Evolutionary conservation across 2,797 vertebrate species (phyloP), one percentile per base, ranked within the genome.

Genomic region (Falco biarmicus): DNA sequence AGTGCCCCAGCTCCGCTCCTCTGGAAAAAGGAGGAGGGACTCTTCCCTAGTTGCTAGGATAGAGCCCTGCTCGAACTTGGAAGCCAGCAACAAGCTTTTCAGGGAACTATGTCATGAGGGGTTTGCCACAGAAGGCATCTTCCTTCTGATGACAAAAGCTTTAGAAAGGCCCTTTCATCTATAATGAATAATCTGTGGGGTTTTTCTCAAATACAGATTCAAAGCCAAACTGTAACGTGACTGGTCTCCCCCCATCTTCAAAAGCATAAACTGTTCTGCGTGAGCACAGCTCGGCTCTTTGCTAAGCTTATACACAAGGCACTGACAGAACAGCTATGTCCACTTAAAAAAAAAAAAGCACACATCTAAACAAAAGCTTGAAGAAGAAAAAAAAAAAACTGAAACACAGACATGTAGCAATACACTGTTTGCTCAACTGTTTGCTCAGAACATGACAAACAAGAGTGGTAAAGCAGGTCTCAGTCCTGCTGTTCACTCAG

Each of bases 31-130:
- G 75, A 95, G 93, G 34, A 91, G 90, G 82, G 73, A 93, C 59
- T 89, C 85, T 65, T 84, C 89, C 87, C 90, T 15, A 3, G 71
- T 92, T 92, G 81, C 94, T 93, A 89, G 64, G 95, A 95, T 74
- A 88, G 80, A 78, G 76, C 20, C 50, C 74, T 76, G 81, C 84
- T 90, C 83, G 47, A 32, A 39, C 57, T 89, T 65, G 90, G 93
- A 94, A 93, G 51, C 11, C 88, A 88, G 45, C 64, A 95, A 26
- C 13, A 71, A 91, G 82, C 60, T 93, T 95, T 94, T 84, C 84
- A 74, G 45, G 63, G 78, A 89, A n/a, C 65, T 41, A 20, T 39
- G 84, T 84, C 61, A 39, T 20, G 31, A 75, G 66, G 59, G n/a
- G 71, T 93, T 41, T 81, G 87, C 84, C 73, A 74, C 47, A 61